A percentile compares a stretch with the other conserved stretches of the same genome.
phyloP scores from a whole-genome alignment of 2,888 invertebrate species.

The Osedax fenrisi region DNA sequence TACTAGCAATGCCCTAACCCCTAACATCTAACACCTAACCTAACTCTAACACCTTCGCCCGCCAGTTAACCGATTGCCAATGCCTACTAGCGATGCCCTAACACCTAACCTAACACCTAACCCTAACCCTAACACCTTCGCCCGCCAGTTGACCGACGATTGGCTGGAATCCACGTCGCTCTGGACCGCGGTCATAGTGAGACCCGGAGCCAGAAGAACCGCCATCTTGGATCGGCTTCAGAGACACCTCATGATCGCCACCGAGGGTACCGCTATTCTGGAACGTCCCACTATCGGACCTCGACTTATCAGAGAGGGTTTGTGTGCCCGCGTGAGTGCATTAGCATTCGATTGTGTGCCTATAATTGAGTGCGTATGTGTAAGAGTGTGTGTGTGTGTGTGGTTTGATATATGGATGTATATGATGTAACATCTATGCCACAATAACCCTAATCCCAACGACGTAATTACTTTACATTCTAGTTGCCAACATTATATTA shows the following conservation, averaged over 20 bases:
- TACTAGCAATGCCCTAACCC: no score
- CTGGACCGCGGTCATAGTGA: conserved; percentile 30
- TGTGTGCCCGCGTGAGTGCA: not conserved
- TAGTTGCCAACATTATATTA: no score
- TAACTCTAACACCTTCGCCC: no score
- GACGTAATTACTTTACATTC: no score
- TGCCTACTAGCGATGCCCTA: no score
- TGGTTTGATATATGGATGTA: no score
- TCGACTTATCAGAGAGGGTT: not conserved
- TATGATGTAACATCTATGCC: no score
- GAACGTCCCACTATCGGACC: not conserved
- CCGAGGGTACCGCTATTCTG: not conserved
- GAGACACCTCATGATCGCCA: not conserved
- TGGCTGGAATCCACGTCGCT: conserved; percentile 30
- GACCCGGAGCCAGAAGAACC: conserved; percentile 26
- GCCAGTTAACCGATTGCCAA: no score
- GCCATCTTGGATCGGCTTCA: conserved; percentile 27
- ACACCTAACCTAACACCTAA: no score
- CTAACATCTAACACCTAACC: no score
- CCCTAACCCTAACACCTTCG: no score
- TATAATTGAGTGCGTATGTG: not conserved
- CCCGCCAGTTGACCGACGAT: conserved; percentile 27
- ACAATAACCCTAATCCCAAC: no score
- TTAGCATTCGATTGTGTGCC: not conserved
- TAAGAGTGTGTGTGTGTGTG: not conserved